Evolutionary conservation across 2,888 invertebrate genomes (phyloP).

Genomic region (Tenthredo notha): DNA sequence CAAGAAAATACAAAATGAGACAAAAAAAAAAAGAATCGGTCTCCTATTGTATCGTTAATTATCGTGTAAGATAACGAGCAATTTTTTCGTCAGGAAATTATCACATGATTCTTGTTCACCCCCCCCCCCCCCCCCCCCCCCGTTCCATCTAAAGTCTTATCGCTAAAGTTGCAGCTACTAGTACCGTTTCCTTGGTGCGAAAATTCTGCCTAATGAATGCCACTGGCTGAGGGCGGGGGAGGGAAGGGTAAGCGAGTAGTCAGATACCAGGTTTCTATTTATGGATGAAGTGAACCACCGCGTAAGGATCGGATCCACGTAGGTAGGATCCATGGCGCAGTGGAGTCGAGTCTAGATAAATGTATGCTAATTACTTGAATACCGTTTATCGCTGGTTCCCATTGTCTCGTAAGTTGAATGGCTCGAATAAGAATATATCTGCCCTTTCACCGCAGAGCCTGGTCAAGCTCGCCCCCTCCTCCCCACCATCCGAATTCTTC

Average conservation of each 20-base stretch:
- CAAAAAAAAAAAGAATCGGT: too few species aligned
- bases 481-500: not conserved
- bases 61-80: not conserved
- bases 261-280: constrained; percentile 3
- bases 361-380: constrained; percentile 35
- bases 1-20: too few species aligned
- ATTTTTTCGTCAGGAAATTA: not conserved
- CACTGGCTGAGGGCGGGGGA: not conserved
- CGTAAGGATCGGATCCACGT: constrained; percentile 34
- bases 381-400: constrained; percentile 16
- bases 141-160: not conserved
- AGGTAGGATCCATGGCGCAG: not conserved
- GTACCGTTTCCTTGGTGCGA: not conserved
- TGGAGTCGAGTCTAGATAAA: not conserved
- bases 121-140: not conserved
- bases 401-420: constrained; percentile 8
- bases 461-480: not conserved
- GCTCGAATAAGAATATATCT: not conserved
- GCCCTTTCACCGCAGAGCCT: not conserved
- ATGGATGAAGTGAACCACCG: constrained; percentile 21
- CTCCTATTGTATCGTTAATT: not conserved
- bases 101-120: not conserved
- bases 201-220: constrained; percentile 34
- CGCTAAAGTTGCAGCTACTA: not conserved
- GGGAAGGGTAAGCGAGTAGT: not conserved